Conservation (phyloP, 2,888 invertebrate genomes). For the Aromia moschata region DNA sequence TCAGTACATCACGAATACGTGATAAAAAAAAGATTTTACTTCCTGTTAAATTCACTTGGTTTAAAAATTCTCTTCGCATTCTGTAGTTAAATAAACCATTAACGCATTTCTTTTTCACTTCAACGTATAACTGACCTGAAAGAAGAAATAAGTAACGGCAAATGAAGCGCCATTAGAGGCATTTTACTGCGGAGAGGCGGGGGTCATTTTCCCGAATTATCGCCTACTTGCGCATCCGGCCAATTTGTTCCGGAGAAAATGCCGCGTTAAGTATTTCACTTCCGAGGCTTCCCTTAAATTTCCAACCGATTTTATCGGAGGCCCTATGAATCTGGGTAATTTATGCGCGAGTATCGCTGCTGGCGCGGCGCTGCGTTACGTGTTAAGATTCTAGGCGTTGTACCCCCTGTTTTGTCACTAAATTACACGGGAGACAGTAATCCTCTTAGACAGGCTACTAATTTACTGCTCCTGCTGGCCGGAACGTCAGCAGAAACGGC, state of each 20-base stretch:
- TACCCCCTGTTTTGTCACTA: slow-evolving; percentile 59
- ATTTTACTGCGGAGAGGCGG: not conserved
- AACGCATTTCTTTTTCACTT: too few relatives aligned
- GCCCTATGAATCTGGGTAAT: slow-evolving; percentile 45
- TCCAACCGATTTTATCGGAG: slow-evolving; percentile 41
- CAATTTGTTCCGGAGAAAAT: slow-evolving; percentile 9
- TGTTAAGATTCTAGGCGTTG: slow-evolving; percentile 57
- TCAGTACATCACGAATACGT: too few relatives aligned
- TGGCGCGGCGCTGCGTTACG: slow-evolving; percentile 46
- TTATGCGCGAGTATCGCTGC: slow-evolving; percentile 47
- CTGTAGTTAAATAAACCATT: too few relatives aligned
- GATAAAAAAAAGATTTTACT: too few relatives aligned
- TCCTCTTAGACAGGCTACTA: slow-evolving; percentile 57
- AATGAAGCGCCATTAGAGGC: not conserved
- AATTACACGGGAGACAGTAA: slow-evolving; percentile 58
- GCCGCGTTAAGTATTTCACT: slow-evolving; percentile 8
- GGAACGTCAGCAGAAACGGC: too few relatives aligned
- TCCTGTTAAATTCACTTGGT: too few relatives aligned
- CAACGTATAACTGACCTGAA: too few relatives aligned
- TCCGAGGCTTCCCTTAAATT: slow-evolving; percentile 20
- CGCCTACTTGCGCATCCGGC: not conserved
- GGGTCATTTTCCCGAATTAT: slow-evolving; percentile 9
- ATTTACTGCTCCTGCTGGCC: slow-evolving; percentile 51
- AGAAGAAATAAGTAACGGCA: not conserved
- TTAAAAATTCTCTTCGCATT: too few relatives aligned